These are phyloP conservation scores for Nomada lathburiana DNA, from an alignment of 2,888 invertebrate genomes.

Conservation along the genomic window DNA sequence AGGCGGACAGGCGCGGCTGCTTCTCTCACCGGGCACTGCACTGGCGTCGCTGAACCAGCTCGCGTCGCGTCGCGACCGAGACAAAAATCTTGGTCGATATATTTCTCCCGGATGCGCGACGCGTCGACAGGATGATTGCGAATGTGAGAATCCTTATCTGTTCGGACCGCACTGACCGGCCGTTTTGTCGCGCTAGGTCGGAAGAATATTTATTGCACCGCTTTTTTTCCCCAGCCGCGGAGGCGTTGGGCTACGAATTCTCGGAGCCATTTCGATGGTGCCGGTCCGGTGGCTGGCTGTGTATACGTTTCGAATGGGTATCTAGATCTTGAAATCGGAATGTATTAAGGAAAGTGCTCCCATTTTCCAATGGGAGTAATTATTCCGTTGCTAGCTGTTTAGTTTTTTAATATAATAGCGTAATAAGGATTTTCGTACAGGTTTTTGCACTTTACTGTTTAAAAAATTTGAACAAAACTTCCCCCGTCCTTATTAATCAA, in stretches of 20 bases:
- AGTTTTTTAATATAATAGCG: too few relatives aligned
- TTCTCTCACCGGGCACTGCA: conserved; percentile 11
- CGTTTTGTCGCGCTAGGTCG: conserved; percentile 52
- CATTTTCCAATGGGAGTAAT: too few relatives aligned
- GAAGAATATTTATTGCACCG: conserved; percentile 49
- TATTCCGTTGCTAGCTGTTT: too few relatives aligned
- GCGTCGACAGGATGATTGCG: conserved; percentile 50
- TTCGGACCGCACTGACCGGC: conserved; percentile 22
- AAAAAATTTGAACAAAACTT: too few relatives aligned
- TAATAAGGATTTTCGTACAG: too few relatives aligned
- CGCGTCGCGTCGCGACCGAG: conserved; percentile 45
- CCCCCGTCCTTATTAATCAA: too few relatives aligned
- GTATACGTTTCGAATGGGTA: too few relatives aligned
- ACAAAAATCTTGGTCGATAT: conserved; percentile 65
- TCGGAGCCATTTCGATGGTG: not conserved
- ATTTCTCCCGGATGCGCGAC: conserved; percentile 49
- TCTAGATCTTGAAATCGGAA: too few relatives aligned
- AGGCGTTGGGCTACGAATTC: not conserved
- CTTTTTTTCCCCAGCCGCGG: conserved; percentile 20
- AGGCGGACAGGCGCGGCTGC: conserved; percentile 58
- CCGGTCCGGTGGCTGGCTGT: not conserved
- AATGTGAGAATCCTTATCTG: conserved; percentile 60
- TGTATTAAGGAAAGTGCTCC: too few relatives aligned
- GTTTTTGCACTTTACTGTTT: too few relatives aligned
- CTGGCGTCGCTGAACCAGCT: conserved; percentile 48